Base-by-base conservation (phyloP, 2,797 vertebrate species). In the Pitangus sulphuratus region DNA sequence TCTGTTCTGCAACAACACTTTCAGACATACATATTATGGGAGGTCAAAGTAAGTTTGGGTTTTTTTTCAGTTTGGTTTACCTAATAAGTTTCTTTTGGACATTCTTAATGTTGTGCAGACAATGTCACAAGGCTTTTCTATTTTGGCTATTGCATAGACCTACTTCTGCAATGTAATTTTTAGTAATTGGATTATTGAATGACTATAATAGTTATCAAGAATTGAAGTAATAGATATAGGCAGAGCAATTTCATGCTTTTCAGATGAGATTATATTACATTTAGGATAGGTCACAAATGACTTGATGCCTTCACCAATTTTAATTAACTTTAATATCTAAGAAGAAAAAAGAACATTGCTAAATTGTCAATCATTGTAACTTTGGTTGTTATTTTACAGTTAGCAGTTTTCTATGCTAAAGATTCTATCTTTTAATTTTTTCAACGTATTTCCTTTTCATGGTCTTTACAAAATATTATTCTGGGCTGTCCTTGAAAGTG, bases 221-320 rank as follows among this genome's bases (percentile, higher is more conserved):
- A 94, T 64, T 92, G 79, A 95, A 91, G 89, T 96, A 90, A 97
- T 92, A 90, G 68, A 87, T 95, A 94, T 78, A 95, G 94, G 90
- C 94, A 97, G 92, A 93, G 79, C 93, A 93, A 97, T 97, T 97
- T 97, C 96, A 97, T 97, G 95, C 95, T 94, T 97, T 97, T 97
- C 97, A 96, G 89, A 95, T 89, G 85, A 95, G 94, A 96, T 97
- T 97, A 94, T 92, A 92, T 94, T 96, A 74, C 79, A 91, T 89
- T 97, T 94, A 87, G 84, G 51, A 61, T 84, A 87, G 95, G 91
- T 96, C 88, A 95, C 79, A 93, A 95, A 83, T 94, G 79, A 93
- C 70, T 96, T 56, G 37, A 84, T 95, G 95, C 96, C 89, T 94
- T 95, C 89, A 93, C 74, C 57, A 72, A 20, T 93, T 96, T 97